Evolutionary conservation across 2,888 invertebrate genomes (phyloP).

Genomic region (Atrina japonica): DNA sequence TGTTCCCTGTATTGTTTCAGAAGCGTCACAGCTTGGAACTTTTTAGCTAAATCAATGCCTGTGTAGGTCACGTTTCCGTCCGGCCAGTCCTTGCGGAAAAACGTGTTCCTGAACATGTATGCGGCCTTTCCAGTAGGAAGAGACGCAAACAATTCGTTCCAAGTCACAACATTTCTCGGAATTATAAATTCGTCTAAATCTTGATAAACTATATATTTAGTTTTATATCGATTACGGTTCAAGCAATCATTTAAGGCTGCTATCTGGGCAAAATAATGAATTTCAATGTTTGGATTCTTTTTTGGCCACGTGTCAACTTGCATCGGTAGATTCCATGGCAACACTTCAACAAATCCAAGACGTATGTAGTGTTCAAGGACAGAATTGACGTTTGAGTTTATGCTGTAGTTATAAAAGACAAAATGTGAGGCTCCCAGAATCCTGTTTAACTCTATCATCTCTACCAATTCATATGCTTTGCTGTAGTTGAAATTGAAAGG

Average conservation of each 20-base stretch:
- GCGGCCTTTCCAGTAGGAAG: slow-evolving; percentile 18
- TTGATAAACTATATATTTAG: slow-evolving; percentile 69
- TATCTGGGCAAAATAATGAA: slow-evolving; percentile 78
- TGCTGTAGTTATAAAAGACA: slow-evolving; percentile 73
- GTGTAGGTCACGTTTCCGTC: slow-evolving; percentile 37
- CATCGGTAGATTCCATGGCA: slow-evolving; percentile 75
- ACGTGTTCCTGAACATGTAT: slow-evolving; percentile 59
- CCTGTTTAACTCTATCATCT: slow-evolving; percentile 76
- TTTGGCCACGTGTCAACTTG: slow-evolving; percentile 53
- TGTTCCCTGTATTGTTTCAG: slow-evolving; percentile 57
- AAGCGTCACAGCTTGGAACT: slow-evolving; percentile 60
- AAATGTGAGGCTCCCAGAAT: slow-evolving; percentile 76
- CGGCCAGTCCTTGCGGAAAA: slow-evolving; percentile 71
- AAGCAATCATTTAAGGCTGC: slow-evolving; percentile 78
- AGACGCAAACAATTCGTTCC: slow-evolving; percentile 57
- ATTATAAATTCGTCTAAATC: slow-evolving; percentile 79
- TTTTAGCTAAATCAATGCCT: slow-evolving; percentile 46
- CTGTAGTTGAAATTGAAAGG: slow-evolving; percentile 66
- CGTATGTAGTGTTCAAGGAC: slow-evolving; percentile 65
- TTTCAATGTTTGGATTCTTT: slow-evolving; percentile 47
- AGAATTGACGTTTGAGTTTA: slow-evolving; percentile 59
- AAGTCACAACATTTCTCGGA: slow-evolving; percentile 61
- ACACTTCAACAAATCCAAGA: slow-evolving; percentile 62
- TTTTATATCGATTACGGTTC: slow-evolving; percentile 64
- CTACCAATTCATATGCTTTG: slow-evolving; percentile 70